Base-by-base conservation (phyloP, 2,797 vertebrate species). In the Schizopygopsis pylzovi region DNA sequence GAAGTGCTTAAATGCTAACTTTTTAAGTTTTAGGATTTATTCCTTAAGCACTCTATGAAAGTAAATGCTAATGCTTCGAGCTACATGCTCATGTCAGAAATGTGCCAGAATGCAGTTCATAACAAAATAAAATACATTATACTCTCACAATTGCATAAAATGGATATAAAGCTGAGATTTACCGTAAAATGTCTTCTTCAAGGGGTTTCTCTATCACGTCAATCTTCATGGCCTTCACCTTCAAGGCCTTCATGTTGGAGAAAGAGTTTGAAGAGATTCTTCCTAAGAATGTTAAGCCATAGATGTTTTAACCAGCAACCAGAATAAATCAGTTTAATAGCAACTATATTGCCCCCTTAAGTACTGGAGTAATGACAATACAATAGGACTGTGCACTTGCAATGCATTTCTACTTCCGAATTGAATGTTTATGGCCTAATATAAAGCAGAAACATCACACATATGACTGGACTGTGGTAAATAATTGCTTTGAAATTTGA, bases 401-500 rank as follows among this genome's bases (percentile, higher is more conserved):
- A 41, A 59, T 59, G 52, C 37, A 22, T 81, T 68, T 68, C 6
- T 52, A 81, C 45, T 37, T 81, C 7, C 1, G 0, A 10, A 52
- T 8, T 7, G 0, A n/a, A 70, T 54, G 79, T 54, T 81, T 70
- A 52, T 0, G 1, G 20, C 79, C 20, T 16, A 45, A 10, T 45
- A 56, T 59, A 15, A 82, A 47, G 13, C 18, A 63, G 8, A 83
- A 25, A 18, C 7, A 0, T 67, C 20, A 76, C 16, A 12, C 52
- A n/a, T 47, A 13, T 72, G 45, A 49, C 13, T 25, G 45, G 22
- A 18, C 15, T 1, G 6, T 52, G 28, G 33, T 9, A 45, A 61
- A 41, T 11, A 67, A 77, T 67, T 15, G 13, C 47, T 13, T 67
- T 76, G 72, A 41, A 59, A 65, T 76, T 67, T 37, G 45, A 83